Evolutionary conservation across 2,888 invertebrate genomes (phyloP).

Genomic region (Bhutanitis thaidina): DNA sequence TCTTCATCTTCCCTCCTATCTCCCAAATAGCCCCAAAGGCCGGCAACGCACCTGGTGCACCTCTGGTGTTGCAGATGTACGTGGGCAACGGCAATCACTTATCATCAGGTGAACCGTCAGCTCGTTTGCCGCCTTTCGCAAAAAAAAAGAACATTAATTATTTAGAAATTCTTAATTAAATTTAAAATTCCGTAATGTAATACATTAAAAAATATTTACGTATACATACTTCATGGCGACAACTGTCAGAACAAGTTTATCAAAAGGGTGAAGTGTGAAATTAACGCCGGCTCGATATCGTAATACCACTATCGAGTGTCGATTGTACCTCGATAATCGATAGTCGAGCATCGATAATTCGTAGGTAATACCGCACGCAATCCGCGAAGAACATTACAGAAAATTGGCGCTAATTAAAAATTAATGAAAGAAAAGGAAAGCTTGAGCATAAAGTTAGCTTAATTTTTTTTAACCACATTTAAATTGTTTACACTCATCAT

Average conservation of each 20-base stretch:
- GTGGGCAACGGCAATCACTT: too few relatives aligned
- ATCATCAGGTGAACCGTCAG: too few relatives aligned
- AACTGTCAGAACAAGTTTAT: conserved; percentile 20
- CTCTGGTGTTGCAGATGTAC: too few relatives aligned
- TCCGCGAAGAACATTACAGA: not conserved
- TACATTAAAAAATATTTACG: too few relatives aligned
- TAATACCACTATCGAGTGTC: conserved; percentile 33
- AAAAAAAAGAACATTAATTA: too few relatives aligned
- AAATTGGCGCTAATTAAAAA: conserved; percentile 9
- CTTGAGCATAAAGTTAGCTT: not conserved
- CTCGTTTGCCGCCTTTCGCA: too few relatives aligned
- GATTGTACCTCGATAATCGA: conserved; percentile 28
- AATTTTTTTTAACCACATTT: not conserved
- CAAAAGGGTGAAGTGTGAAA: conserved; percentile 31
- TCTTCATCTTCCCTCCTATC: too few relatives aligned
- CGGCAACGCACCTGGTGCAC: too few relatives aligned
- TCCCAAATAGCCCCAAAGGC: too few relatives aligned
- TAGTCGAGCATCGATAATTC: conserved; percentile 20
- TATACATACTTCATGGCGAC: not conserved
- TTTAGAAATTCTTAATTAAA: too few relatives aligned
- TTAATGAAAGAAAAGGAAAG: not conserved
- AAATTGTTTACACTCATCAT: too few relatives aligned
- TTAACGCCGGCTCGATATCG: conserved; percentile 35
- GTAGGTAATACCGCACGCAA: conserved; percentile 4
- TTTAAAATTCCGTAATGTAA: too few relatives aligned